Conservation (phyloP, 2,888 invertebrate species). For the Cantharis flavilabris region DNA sequence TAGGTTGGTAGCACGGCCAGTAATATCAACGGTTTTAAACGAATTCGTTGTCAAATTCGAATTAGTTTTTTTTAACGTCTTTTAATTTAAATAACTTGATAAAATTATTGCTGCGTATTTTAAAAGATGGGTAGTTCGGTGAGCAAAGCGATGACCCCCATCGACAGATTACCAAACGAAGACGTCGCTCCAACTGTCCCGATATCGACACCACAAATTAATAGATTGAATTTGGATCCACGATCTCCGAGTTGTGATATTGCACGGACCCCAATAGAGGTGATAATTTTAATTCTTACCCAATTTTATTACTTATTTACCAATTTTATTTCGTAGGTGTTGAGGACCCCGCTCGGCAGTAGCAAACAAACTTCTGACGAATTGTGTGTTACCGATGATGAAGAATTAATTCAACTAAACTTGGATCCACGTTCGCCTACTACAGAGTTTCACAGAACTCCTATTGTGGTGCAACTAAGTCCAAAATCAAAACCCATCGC, state of each 20-base stretch:
- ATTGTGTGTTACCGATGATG: neutral
- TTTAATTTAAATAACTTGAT: neutral
- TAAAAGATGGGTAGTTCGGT: slow-evolving; percentile 32
- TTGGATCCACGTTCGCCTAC: slow-evolving; percentile 64
- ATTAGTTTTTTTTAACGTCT: neutral
- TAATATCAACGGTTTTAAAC: neutral
- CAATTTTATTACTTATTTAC: neutral
- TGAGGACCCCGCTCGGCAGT: slow-evolving; percentile 4
- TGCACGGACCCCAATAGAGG: slow-evolving; percentile 64
- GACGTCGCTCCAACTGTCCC: slow-evolving; percentile 35
- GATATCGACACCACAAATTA: slow-evolving; percentile 36
- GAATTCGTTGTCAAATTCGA: neutral
- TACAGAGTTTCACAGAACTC: slow-evolving; percentile 64
- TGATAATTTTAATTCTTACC: slow-evolving; percentile 42
- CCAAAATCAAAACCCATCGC: slow-evolving; percentile 7
- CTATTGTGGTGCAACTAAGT: slow-evolving; percentile 51
- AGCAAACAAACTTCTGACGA: neutral
- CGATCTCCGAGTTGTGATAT: slow-evolving; percentile 66
- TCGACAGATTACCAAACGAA: slow-evolving; percentile 11
- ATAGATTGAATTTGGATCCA: slow-evolving; percentile 55
- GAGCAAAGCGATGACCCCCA: slow-evolving; percentile 33
- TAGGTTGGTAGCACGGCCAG: neutral
- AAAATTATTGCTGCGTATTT: neutral
- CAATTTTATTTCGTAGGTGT: slow-evolving; percentile 7
- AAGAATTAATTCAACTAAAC: slow-evolving; percentile 16